These are phyloP conservation scores for Oscheius sp. DNA, from an alignment of 2,888 invertebrate genomes.

Conservation along the genomic window DNA sequence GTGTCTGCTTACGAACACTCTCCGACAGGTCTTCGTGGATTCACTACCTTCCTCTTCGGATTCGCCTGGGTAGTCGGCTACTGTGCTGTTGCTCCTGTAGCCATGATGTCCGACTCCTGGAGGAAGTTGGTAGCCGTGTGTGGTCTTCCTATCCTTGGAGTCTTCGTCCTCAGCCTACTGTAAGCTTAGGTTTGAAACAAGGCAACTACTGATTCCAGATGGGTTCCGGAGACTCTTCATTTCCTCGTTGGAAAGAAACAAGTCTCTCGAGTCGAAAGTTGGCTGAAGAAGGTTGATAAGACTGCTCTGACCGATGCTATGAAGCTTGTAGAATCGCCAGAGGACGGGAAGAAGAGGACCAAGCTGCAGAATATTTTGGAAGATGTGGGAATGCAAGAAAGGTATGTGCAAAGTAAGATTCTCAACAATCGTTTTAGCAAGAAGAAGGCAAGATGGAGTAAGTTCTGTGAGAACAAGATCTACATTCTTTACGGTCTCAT, in stretches of 20 bases:
- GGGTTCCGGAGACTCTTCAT: constrained; percentile 39
- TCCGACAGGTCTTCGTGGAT: constrained; percentile 61
- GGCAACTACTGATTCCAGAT: constrained; percentile 1
- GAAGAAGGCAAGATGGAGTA: constrained; percentile 1
- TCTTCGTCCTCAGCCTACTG: constrained; percentile 5
- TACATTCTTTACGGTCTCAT: constrained; percentile 52
- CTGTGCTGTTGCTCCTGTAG: constrained; percentile 41
- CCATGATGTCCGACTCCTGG: constrained; percentile 23
- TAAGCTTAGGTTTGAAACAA: background rate
- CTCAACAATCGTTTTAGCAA: background rate
- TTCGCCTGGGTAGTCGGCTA: constrained; percentile 63
- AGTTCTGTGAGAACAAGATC: constrained; percentile 45
- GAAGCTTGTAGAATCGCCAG: background rate
- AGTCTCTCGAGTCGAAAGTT: constrained; percentile 7
- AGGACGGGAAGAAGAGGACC: constrained; percentile 1
- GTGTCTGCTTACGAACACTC: constrained; percentile 67
- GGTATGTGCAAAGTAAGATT: background rate
- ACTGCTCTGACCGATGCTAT: constrained; percentile 1
- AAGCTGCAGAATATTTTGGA: constrained; percentile 6
- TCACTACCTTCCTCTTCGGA: constrained; percentile 64
- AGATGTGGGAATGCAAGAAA: background rate
- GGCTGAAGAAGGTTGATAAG: constrained; percentile 24
- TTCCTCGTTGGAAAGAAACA: constrained; percentile 25
- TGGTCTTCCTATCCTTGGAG: background rate
- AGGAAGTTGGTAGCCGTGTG: background rate